Conservation (phyloP, 92 coral and sea anemone genomes). For the Phenganax stokvisi region DNA sequence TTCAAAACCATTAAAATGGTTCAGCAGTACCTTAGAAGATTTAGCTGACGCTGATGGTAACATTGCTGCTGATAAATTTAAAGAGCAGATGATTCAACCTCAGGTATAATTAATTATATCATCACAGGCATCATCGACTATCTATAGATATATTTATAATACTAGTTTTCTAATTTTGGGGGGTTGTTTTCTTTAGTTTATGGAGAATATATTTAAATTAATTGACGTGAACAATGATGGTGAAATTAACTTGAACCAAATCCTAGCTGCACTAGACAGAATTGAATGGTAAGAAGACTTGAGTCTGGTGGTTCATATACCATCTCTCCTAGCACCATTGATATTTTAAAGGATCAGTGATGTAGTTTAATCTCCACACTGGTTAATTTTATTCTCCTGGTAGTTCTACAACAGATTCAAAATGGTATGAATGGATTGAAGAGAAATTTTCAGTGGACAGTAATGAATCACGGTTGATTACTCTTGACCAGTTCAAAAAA, state of each 20-base stretch:
- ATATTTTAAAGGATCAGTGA: not conserved
- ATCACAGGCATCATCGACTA: too few relatives aligned
- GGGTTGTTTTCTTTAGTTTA: slow-evolving; percentile 4
- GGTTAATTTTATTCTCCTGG: not conserved
- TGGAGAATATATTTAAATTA: slow-evolving; percentile 19
- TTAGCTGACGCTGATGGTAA: slow-evolving; percentile 27
- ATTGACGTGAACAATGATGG: slow-evolving; percentile 33
- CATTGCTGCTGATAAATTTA: slow-evolving; percentile 19
- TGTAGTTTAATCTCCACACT: not conserved
- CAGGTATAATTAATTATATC: not conserved
- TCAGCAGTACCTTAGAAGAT: slow-evolving; percentile 6
- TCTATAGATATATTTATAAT: not conserved
- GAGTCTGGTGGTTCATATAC: too few relatives aligned
- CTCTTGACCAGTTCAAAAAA: slow-evolving; percentile 35
- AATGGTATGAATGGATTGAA: slow-evolving; percentile 39
- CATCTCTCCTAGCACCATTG: too few relatives aligned
- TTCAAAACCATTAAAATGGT: slow-evolving; percentile 23
- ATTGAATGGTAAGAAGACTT: slow-evolving; percentile 25
- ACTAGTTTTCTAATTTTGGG: not conserved
- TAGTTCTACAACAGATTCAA: slow-evolving; percentile 37
- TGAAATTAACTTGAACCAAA: slow-evolving; percentile 25
- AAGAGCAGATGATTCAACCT: slow-evolving; percentile 4
- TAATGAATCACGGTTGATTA: slow-evolving; percentile 28
- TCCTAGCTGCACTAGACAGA: slow-evolving; percentile 28
- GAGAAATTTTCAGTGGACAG: slow-evolving; percentile 33